A percentile compares a stretch with the other conserved stretches of the same genome.
phyloP scores from a whole-genome alignment of 2,113 vertebrate genomes.

The Plecturocebus donacophilus region DNA sequence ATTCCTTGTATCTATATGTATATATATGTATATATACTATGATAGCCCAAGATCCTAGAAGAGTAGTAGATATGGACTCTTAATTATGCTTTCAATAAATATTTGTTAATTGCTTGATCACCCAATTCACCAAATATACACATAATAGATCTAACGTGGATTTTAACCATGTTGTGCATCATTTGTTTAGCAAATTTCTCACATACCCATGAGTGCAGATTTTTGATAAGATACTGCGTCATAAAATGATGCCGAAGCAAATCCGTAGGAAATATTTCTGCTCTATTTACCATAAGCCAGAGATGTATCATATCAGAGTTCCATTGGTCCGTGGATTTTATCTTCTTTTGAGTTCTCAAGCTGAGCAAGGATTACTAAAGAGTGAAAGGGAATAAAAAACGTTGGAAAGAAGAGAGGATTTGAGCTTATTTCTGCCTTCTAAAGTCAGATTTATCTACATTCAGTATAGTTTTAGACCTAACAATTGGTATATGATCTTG shows the following conservation, averaged over 20 bases:
- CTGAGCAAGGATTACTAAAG: not conserved
- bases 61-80: not conserved
- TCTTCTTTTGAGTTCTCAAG: not conserved
- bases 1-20: not conserved
- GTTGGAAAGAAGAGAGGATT: not conserved
- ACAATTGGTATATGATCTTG: not conserved
- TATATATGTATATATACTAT: too few relatives aligned
- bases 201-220: not conserved
- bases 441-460: not conserved
- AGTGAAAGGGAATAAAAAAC: not conserved
- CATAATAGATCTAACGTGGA: not conserved
- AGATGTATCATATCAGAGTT: not conserved
- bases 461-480: not conserved
- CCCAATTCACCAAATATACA: not conserved
- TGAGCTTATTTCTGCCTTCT: not conserved
- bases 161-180: not conserved
- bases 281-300: not conserved
- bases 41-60: not conserved
- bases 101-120: not conserved
- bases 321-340: not conserved
- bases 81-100: not conserved
- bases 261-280: not conserved
- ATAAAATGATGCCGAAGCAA: not conserved
- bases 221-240: not conserved
- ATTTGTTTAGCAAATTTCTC: not conserved